phyloP scores from a whole-genome alignment of 2,113 vertebrate genomes.

The Bettongia penicillata region DNA sequence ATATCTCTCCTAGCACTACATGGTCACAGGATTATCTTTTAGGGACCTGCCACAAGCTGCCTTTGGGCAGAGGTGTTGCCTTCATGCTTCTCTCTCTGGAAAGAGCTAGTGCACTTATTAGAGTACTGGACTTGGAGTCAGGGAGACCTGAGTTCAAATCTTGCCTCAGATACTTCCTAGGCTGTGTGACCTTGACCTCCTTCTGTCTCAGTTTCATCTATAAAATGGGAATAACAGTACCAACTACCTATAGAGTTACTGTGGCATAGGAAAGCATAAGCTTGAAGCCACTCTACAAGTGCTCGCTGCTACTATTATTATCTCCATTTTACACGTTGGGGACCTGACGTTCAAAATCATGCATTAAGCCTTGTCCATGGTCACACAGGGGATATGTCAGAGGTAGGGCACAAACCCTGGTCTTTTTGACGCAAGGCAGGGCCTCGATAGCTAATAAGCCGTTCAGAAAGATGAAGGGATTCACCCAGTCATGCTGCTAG shows the following conservation, averaged over 20 bases:
- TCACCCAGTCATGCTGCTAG: background rate
- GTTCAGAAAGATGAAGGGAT: background rate
- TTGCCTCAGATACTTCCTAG: background rate
- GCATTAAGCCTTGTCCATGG: background rate
- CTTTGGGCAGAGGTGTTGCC: background rate
- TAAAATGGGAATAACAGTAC: background rate
- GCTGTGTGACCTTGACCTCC: background rate
- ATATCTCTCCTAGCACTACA: background rate
- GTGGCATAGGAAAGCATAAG: background rate
- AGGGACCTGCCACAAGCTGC: background rate
- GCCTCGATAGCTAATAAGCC: background rate
- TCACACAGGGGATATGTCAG: background rate
- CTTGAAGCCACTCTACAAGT: background rate
- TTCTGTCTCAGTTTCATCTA: background rate
- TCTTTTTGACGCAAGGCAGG: background rate
- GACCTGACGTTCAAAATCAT: background rate
- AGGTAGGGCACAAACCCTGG: background rate
- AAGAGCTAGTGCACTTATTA: no score
- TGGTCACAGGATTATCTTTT: background rate
- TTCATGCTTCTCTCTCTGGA: background rate
- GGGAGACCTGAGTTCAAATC: background rate
- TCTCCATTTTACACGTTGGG: background rate
- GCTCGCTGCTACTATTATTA: background rate
- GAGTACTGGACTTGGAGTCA: background rate
- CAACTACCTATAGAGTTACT: background rate